phyloP scores from a whole-genome alignment of 2,888 invertebrate species.

The Apocheima hispidaria region DNA sequence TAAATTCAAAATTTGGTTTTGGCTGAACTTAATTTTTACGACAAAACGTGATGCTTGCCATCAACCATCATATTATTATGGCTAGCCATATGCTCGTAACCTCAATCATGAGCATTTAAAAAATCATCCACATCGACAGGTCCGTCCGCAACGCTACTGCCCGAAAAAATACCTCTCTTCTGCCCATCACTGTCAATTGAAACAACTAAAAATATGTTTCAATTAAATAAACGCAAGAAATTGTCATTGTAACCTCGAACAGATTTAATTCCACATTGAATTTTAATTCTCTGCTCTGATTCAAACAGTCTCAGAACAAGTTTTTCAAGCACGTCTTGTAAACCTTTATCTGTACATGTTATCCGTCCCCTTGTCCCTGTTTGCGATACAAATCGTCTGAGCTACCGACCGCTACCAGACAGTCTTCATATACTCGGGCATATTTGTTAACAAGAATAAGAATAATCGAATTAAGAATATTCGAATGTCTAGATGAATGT shows the following conservation, averaged over 20 bases:
- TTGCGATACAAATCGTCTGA: constrained; percentile 39
- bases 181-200: no score
- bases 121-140: no score
- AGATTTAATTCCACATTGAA: constrained; percentile 16
- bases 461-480: no score
- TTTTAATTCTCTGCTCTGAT: constrained; percentile 32
- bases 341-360: constrained; percentile 33
- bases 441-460: constrained; percentile 1
- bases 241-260: constrained; percentile 2
- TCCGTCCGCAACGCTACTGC: no score
- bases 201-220: background rate
- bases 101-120: no score
- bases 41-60: no score
- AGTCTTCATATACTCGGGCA: constrained; percentile 17
- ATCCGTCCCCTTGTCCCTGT: constrained; percentile 36
- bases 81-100: no score
- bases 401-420: constrained; percentile 29
- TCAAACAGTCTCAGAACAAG: constrained; percentile 31
- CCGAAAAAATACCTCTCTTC: no score
- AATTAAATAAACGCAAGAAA: background rate
- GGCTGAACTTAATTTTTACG: no score
- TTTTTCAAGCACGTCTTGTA: constrained; percentile 36
- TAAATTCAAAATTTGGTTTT: no score
- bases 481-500: background rate
- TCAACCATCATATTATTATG: no score